phyloP scores from a whole-genome alignment of 2,797 vertebrate genomes.

The Coreius guichenoti region DNA sequence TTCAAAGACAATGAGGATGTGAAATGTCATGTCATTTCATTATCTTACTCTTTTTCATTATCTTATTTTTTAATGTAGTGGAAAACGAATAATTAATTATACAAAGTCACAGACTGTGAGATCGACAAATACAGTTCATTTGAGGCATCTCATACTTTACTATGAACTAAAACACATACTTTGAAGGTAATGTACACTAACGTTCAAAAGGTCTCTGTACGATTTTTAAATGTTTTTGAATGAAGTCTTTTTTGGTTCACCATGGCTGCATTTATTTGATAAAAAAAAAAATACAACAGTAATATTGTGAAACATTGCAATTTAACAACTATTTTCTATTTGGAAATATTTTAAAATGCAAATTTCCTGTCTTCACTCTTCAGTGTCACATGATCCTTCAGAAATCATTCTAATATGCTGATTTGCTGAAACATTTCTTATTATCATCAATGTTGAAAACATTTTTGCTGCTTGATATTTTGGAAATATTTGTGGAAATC shows the following conservation, averaged over 20 bases:
- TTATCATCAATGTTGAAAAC: background rate
- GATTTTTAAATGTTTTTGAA: background rate
- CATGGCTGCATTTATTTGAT: background rate
- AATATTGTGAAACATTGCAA: background rate
- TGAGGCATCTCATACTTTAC: background rate
- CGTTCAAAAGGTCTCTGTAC: background rate
- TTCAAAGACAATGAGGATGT: conserved; percentile 44
- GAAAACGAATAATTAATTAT: background rate
- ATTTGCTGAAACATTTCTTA: background rate
- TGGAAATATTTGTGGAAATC: background rate
- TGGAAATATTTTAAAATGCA: background rate
- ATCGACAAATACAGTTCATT: background rate
- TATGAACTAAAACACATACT: background rate
- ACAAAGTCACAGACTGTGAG: background rate
- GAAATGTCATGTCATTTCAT: conserved; percentile 55
- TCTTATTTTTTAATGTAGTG: background rate
- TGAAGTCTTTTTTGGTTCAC: background rate
- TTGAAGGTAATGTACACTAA: background rate
- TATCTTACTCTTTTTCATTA: background rate
- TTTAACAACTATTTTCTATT: background rate
- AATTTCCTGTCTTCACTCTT: background rate
- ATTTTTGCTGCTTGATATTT: background rate
- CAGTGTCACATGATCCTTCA: background rate
- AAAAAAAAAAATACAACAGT: background rate
- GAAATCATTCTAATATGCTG: background rate